Evolutionary conservation across 2,113 vertebrate genomes (phyloP), one percentile per base, ranked within the genome.

Genomic region (Gobiocypris rarus): DNA sequence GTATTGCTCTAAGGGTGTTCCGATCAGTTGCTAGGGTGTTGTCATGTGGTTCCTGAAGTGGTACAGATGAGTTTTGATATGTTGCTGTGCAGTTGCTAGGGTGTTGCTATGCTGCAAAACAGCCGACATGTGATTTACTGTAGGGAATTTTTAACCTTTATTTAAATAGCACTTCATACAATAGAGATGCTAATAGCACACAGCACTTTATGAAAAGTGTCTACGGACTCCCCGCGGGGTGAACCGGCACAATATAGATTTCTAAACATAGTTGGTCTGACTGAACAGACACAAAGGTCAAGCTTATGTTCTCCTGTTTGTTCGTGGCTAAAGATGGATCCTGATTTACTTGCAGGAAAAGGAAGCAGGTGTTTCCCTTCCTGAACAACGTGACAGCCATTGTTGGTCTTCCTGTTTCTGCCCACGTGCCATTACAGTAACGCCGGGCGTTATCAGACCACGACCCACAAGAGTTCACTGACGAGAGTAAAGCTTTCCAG

Each of bases 301-400:
- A 50, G 52, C 54, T 52, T 56, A 2, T 43, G 50, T 48, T 78
- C 48, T 45, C 65, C 31, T 34, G 71, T 3, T 31, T 43, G 50
- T 75, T 73, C 5, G 43, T 5, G 56, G 5, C 70, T 84, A 43
- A 80, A 52, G 43, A 24, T 24, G 41, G 89, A 70, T n/a, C 83
- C 9, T 17, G 3, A 45, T 86, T 81, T 82, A 82, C 80, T 84
- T 88, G 89, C 90, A 91, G 92, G 91, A 92, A 93, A 73, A 61
- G 91, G 91, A 91, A 89, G 70, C 81, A 14, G 87, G 85, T 74
- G 75, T 81, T 79, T 45, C 77, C 79, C 86, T 92, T 92, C 90
- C 89, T 89, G 82, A 9, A 7, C 19, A 31, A 2, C 17, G 45
- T 50, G 26, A 9, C 19, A 84, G 91, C 89, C 88, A 89, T 70